A percentile compares a stretch with the other conserved stretches of the same genome.
These are phyloP conservation scores for Drosophila longiperda DNA, from an alignment of 2,888 invertebrate species.

Conservation along the genomic window DNA sequence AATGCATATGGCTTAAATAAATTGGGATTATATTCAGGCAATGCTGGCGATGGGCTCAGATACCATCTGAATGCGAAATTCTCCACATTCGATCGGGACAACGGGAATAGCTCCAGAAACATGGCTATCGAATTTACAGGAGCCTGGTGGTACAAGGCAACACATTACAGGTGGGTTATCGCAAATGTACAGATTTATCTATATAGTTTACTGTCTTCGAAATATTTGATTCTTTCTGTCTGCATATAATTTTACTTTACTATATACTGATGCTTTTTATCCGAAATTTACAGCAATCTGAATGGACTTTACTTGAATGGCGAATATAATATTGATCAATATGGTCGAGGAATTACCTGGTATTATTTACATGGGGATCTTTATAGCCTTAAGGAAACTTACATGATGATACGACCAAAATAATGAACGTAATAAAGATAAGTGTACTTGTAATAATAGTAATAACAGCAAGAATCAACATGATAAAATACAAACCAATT, in stretches of 20 bases:
- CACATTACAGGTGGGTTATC: neutral
- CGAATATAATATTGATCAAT: constrained; percentile 85
- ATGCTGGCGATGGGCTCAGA: constrained; percentile 88
- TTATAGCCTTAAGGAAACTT: constrained; percentile 85
- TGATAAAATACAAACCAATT: neutral
- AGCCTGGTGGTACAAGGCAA: constrained; percentile 89
- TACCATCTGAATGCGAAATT: constrained; percentile 89
- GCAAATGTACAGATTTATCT: neutral
- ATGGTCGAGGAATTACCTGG: constrained; percentile 61
- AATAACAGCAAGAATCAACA: neutral
- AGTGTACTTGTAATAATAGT: neutral
- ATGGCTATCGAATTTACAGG: constrained; percentile 88
- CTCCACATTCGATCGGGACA: constrained; percentile 88
- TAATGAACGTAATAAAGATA: neutral
- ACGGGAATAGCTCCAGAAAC: constrained; percentile 88
- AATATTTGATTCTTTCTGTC: neutral
- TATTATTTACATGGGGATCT: constrained; percentile 85
- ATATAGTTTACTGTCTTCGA: constrained; percentile 84
- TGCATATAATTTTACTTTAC: neutral
- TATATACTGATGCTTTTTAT: neutral
- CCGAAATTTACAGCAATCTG: constrained; percentile 86
- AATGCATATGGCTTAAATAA: constrained; percentile 88
- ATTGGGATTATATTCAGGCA: constrained; percentile 88
- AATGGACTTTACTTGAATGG: constrained; percentile 88
- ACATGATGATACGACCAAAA: constrained; percentile 88